These are phyloP conservation scores for Heliconius hewitsoni DNA, from an alignment of 1,140 invertebrate species.

Conservation along the genomic window DNA sequence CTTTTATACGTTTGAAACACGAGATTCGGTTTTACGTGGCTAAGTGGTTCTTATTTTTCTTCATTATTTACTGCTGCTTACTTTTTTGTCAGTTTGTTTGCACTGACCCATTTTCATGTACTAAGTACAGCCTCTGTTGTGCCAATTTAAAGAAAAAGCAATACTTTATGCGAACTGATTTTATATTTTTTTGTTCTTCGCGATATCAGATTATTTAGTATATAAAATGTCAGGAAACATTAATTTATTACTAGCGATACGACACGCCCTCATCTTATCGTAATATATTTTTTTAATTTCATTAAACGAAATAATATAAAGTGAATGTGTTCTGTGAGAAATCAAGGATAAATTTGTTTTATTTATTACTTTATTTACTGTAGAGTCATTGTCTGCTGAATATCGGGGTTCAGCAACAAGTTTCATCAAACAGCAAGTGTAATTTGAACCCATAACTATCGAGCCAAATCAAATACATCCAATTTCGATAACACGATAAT, in stretches of 20 bases:
- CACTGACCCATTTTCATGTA: slow-evolving; percentile 32
- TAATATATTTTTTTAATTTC: neutral
- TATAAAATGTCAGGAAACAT: neutral
- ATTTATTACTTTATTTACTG: too few species aligned
- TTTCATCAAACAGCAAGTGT: neutral
- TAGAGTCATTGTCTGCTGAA: too few species aligned
- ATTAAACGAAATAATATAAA: neutral
- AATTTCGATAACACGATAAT: neutral
- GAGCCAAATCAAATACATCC: too few species aligned
- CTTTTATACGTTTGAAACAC: slow-evolving; percentile 35
- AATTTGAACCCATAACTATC: neutral
- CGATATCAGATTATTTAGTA: neutral
- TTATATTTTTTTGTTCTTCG: neutral
- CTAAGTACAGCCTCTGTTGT: slow-evolving; percentile 34
- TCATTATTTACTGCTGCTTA: slow-evolving; percentile 37
- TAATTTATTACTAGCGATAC: slow-evolving; percentile 1
- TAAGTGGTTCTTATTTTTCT: slow-evolving; percentile 45
- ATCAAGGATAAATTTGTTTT: too few species aligned
- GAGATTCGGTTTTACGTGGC: slow-evolving; percentile 37
- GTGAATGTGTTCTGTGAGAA: too few species aligned
- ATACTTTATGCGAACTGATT: neutral
- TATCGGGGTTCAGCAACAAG: too few species aligned
- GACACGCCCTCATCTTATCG: neutral
- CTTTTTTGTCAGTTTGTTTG: slow-evolving; percentile 33
- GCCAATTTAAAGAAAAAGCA: slow-evolving; percentile 25